phyloP scores from a whole-genome alignment of 2,888 invertebrate species.

The Crematogaster levior region DNA sequence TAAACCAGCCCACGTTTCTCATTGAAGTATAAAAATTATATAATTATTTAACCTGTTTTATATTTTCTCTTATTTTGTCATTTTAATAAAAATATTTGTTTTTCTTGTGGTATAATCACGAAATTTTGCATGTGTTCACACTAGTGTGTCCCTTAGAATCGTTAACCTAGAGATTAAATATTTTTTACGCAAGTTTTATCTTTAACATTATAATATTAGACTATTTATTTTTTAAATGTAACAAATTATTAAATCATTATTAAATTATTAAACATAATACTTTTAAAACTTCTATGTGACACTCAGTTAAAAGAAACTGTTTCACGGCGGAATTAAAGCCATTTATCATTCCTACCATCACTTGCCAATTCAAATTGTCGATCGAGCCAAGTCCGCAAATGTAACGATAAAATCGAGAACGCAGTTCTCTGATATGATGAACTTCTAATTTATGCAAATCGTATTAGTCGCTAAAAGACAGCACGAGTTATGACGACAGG shows the following conservation, averaged over 20 bases:
- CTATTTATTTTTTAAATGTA: neutral
- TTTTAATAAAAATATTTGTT: too few species aligned
- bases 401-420: constrained; percentile 19
- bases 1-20: too few species aligned
- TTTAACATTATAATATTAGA: neutral
- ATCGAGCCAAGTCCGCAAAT: constrained; percentile 5
- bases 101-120: too few species aligned
- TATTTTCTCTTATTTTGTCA: too few species aligned
- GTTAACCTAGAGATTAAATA: too few species aligned
- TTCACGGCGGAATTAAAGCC: constrained; percentile 23
- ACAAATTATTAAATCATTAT: neutral
- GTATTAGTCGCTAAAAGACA: constrained; percentile 41
- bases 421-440: constrained; percentile 27
- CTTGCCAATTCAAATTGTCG: constrained; percentile 29
- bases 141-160: too few species aligned
- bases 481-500: constrained; percentile 13
- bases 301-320: constrained; percentile 4
- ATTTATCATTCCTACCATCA: constrained; percentile 15
- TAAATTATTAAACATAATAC: too few species aligned
- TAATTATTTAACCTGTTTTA: too few species aligned
- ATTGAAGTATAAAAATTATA: too few species aligned
- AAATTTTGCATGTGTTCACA: too few species aligned
- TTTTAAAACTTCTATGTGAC: neutral
- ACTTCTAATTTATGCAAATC: constrained; percentile 59
- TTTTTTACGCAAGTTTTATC: neutral